Conservation (phyloP, 2,888 invertebrate genomes). For the Theristus sp. region DNA sequence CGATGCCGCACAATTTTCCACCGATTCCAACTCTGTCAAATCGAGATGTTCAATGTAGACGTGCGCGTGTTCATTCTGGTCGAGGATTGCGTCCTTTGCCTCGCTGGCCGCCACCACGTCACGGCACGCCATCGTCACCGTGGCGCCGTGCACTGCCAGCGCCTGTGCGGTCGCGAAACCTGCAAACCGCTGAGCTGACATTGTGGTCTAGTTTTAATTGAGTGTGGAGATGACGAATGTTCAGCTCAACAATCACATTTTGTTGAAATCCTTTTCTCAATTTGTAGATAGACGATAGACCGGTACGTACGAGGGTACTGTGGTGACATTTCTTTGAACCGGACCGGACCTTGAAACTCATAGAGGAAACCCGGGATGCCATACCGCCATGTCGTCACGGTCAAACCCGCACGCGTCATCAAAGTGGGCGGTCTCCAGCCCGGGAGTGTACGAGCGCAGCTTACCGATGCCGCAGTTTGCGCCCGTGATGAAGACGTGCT, state of each 20-base stretch:
- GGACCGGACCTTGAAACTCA: no score
- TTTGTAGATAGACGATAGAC: no score
- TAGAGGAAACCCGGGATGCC: no score
- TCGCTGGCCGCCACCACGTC: constrained; percentile 42
- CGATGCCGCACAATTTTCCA: constrained; percentile 28
- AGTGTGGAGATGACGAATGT: no score
- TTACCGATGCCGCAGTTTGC: constrained; percentile 67
- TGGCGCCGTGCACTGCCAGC: constrained; percentile 66
- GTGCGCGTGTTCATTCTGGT: constrained; percentile 40
- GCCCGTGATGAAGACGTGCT: constrained; percentile 65
- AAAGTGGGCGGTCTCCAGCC: no score
- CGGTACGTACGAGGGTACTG: no score
- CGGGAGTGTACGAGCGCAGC: constrained; percentile 1
- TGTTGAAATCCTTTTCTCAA: no score
- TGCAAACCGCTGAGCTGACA: constrained; percentile 16
- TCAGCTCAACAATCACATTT: no score
- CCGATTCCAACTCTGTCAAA: constrained; percentile 29
- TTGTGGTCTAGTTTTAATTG: no score
- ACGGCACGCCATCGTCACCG: constrained; percentile 65
- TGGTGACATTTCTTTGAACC: no score
- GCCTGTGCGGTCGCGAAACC: constrained; percentile 74
- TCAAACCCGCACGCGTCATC: no score
- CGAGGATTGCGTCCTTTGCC: constrained; percentile 49
- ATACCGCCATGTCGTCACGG: no score
- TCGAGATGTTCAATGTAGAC: constrained; percentile 29